Evolutionary conservation across 2,113 vertebrate genomes (phyloP).

Genomic region (Pandion haliaetus): DNA sequence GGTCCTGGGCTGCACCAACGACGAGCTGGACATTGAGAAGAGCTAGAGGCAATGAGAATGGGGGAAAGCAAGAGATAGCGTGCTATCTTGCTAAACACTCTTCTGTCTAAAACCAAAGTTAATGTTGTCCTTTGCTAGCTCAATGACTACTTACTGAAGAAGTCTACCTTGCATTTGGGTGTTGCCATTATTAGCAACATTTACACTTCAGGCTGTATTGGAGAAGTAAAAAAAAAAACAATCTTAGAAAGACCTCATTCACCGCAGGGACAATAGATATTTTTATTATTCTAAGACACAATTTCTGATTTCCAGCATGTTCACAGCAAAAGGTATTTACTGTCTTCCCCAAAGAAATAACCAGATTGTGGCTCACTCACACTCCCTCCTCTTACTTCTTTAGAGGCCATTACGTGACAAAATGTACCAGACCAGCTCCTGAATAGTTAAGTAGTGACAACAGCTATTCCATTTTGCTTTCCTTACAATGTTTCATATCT

Average conservation of each 20-base stretch:
- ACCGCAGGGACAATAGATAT: background rate
- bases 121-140: background rate
- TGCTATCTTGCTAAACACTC: background rate
- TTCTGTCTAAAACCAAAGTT: background rate
- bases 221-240: background rate
- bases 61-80: background rate
- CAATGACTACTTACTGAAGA: background rate
- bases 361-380: background rate
- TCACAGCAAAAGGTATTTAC: background rate
- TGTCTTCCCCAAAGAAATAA: background rate
- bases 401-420: background rate
- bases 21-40: background rate
- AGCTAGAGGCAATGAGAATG: background rate
- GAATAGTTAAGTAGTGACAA: background rate
- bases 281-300: background rate
- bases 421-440: background rate
- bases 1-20: background rate
- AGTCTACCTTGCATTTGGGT: background rate
- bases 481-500: conserved; percentile 13
- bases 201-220: background rate
- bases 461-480: conserved; percentile 1
- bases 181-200: background rate
- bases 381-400: background rate
- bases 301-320: background rate
- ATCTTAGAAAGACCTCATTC: background rate